Evolutionary conservation across 2,888 invertebrate species (phyloP).

Genomic region (Caenorhabditis macrosperma): DNA sequence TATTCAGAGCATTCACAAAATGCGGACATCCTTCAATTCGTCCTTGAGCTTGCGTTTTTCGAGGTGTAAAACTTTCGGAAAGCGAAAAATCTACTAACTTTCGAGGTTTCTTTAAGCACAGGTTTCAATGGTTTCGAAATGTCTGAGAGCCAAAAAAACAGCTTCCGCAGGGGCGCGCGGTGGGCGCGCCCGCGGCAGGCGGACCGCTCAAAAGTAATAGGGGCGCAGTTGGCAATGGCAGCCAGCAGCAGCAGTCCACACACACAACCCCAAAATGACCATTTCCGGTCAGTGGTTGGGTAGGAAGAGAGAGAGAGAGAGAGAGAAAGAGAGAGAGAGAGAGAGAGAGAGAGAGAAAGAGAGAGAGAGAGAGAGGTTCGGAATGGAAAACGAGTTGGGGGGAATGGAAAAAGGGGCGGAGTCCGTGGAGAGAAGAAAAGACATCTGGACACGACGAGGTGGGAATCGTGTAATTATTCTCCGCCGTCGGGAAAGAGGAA

Average conservation of each 20-base stretch:
- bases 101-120: too few relatives aligned
- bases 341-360: not conserved
- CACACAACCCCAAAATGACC: conserved; percentile 37
- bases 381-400: not conserved
- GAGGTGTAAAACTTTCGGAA: too few relatives aligned
- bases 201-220: conserved; percentile 32
- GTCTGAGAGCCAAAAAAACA: not conserved
- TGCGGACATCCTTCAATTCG: too few relatives aligned
- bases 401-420: not conserved
- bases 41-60: too few relatives aligned
- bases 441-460: not conserved
- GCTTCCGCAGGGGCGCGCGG: not conserved
- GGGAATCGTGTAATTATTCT: not conserved
- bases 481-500: not conserved
- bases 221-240: not conserved
- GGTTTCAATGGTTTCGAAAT: too few relatives aligned
- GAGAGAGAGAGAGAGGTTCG: not conserved
- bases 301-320: not conserved
- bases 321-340: not conserved
- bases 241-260: conserved; percentile 18
- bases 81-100: too few relatives aligned
- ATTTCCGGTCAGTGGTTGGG: conserved; percentile 42
- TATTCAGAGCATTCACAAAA: too few relatives aligned
- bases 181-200: not conserved
- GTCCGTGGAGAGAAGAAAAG: not conserved